Evolutionary conservation across 2,113 vertebrate species (phyloP).

Genomic region (Pteronura brasiliensis): DNA sequence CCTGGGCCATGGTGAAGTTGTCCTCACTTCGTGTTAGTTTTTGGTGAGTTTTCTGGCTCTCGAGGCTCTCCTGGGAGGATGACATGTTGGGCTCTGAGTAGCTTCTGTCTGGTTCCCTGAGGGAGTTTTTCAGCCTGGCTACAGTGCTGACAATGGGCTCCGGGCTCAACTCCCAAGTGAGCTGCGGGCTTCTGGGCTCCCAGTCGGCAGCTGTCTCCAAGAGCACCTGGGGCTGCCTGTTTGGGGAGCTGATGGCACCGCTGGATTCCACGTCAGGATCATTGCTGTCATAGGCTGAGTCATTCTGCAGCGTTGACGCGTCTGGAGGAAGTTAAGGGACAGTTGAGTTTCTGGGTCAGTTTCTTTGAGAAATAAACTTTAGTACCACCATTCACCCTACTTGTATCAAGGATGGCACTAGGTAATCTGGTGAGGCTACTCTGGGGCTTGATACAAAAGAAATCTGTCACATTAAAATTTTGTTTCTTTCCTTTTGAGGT

Average conservation of each 20-base stretch:
- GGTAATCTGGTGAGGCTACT: neutral
- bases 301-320: slow-evolving; percentile 86
- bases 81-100: slow-evolving; percentile 91
- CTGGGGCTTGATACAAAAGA: neutral
- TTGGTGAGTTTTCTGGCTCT: slow-evolving; percentile 62
- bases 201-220: neutral
- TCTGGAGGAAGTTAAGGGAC: slow-evolving; percentile 82
- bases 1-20: slow-evolving; percentile 79
- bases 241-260: slow-evolving; percentile 51
- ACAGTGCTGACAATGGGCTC: slow-evolving; percentile 71
- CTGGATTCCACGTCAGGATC: slow-evolving; percentile 88
- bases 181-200: neutral
- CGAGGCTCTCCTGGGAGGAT: slow-evolving; percentile 61
- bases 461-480: neutral
- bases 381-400: neutral
- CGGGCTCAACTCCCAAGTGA: neutral
- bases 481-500: neutral
- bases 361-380: neutral
- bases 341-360: neutral
- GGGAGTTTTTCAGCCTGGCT: slow-evolving; percentile 68
- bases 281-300: slow-evolving; percentile 95
- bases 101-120: slow-evolving; percentile 83
- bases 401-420: neutral
- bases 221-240: neutral
- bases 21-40: slow-evolving; percentile 91